A percentile compares a stretch with the other conserved stretches of the same genome.
Conservation (phyloP, 2,113 vertebrate genomes). For the Muscicapa adusta region DNA sequence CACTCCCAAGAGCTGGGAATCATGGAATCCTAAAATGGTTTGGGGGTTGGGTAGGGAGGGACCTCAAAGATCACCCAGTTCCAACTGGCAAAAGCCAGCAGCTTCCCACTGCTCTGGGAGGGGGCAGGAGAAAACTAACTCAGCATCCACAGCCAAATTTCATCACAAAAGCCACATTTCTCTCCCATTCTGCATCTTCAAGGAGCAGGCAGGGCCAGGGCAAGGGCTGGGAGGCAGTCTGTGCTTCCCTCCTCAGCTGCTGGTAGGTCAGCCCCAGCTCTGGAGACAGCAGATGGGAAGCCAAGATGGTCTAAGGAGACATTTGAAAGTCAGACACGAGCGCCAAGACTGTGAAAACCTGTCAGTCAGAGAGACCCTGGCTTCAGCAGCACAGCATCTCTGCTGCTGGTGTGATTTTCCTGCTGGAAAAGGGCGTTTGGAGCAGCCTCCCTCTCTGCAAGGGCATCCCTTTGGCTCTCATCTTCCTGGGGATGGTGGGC, state of each 20-base stretch:
- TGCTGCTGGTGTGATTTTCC: neutral
- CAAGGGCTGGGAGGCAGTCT: neutral
- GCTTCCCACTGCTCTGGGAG: neutral
- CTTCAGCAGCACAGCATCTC: rapidly evolving
- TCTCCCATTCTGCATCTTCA: neutral
- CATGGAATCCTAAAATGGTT: neutral
- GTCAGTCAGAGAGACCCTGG: neutral
- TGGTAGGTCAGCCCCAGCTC: neutral
- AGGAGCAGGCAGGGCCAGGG: neutral
- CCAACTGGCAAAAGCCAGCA: neutral
- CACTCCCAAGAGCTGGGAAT: neutral
- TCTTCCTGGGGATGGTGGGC: neutral
- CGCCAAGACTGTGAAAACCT: neutral
- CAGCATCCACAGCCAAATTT: neutral
- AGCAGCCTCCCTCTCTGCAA: neutral
- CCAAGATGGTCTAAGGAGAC: neutral
- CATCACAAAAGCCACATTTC: rapidly evolving
- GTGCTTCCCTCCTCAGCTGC: neutral
- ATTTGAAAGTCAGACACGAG: conserved; percentile 35
- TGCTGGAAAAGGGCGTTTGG: neutral
- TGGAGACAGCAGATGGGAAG: neutral
- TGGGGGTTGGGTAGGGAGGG: too few species aligned
- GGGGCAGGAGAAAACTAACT: neutral
- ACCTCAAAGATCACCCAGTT: neutral
- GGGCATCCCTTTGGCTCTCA: neutral